Conservation (phyloP, 2,113 vertebrate genomes). For the Blennius ocellaris region DNA sequence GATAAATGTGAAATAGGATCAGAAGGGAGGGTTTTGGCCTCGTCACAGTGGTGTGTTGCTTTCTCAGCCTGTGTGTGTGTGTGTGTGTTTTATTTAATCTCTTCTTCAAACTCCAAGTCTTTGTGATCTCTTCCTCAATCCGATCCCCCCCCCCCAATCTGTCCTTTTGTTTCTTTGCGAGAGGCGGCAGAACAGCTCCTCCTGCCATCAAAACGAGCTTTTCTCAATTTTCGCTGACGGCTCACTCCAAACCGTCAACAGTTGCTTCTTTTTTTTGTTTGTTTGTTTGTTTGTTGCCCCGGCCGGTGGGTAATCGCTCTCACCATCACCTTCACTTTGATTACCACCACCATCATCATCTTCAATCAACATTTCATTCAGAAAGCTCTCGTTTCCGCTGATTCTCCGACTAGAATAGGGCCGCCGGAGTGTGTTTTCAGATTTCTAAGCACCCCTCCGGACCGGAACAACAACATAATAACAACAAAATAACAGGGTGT, state of each 20-base stretch:
- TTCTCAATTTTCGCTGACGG: constrained; percentile 54
- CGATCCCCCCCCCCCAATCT: constrained; percentile 39
- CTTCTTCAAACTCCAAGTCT: constrained; percentile 56
- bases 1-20: constrained; percentile 63
- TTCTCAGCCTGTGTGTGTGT: constrained; percentile 24
- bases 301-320: constrained; percentile 36
- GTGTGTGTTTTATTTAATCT: constrained; percentile 39
- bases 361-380: constrained; percentile 18
- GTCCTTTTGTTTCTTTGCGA: constrained; percentile 33
- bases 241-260: constrained; percentile 59
- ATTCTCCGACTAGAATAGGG: constrained; percentile 12
- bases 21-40: constrained; percentile 66
- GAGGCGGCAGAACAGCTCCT: constrained; percentile 27
- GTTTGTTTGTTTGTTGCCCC: too few species aligned
- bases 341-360: constrained; percentile 23
- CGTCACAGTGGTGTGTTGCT: constrained; percentile 38
- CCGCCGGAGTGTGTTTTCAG: constrained; percentile 5
- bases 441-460: constrained; percentile 20
- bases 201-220: constrained; percentile 65
- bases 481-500: constrained; percentile 37
- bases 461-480: constrained; percentile 40
- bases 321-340: constrained; percentile 41
- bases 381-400: constrained; percentile 24
- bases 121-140: constrained; percentile 54
- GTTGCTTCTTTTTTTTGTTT: constrained; percentile 57